Evolutionary conservation across 2,797 vertebrate species (phyloP).

Genomic region (Labroides dimidiatus): DNA sequence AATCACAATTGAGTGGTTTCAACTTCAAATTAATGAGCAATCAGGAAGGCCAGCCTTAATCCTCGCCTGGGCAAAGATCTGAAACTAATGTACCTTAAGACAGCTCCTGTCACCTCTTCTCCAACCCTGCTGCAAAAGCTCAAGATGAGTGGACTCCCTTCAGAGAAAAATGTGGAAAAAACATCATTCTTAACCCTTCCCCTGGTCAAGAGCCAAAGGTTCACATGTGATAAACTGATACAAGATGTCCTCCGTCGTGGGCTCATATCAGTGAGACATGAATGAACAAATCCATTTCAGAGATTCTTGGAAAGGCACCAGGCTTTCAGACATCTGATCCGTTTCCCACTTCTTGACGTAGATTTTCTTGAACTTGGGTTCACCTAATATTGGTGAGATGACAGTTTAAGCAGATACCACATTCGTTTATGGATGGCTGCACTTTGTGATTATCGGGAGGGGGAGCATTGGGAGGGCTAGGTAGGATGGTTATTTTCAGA

Average conservation of each 20-base stretch:
- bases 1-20: too few relatives aligned
- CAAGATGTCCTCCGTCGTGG: constrained; percentile 11
- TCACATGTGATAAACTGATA: constrained; percentile 6
- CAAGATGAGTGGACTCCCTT: not conserved
- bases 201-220: not conserved
- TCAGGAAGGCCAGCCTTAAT: too few relatives aligned
- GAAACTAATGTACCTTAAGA: not conserved
- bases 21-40: too few relatives aligned
- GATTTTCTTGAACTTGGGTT: constrained; percentile 55
- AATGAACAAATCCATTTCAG: constrained; percentile 40
- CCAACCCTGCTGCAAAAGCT: not conserved
- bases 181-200: not conserved
- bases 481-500: constrained; percentile 82
- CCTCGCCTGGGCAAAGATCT: too few relatives aligned
- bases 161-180: not conserved
- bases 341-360: constrained; percentile 32
- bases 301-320: constrained; percentile 26
- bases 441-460: constrained; percentile 78
- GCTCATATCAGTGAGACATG: constrained; percentile 34
- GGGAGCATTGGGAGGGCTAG: constrained; percentile 58
- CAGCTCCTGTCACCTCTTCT: constrained; percentile 1
- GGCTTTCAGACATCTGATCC: constrained; percentile 38
- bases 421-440: constrained; percentile 74
- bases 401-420: constrained; percentile 77
- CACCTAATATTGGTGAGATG: constrained; percentile 67